Base-by-base conservation (phyloP, 2,797 vertebrate species). In the Pelodytes ibericus region DNA sequence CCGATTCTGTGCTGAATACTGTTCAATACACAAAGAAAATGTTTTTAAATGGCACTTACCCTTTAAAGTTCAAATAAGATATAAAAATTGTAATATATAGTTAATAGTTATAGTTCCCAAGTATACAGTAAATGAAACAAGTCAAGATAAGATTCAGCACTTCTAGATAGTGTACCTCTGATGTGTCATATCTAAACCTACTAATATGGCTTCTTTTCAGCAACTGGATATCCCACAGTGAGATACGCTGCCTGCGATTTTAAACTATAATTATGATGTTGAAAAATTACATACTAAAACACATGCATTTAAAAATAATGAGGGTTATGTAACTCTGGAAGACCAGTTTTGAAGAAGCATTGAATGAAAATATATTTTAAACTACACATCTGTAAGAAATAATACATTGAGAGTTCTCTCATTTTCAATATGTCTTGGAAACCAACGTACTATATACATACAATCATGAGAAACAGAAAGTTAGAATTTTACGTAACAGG, bases 101-200 rank as follows among this genome's bases (percentile, higher is more conserved):
- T 44, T 44, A 44, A 44, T 44, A 44, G 41, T 44, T 44, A 44
- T 44, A 44, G 41, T 44, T 44, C 41, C 41, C 41, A 44, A 44
- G 41, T 15, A 44, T 16, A 44, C 41, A 44, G 11, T 44, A 44
- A 44, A 44, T 44, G 41, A 16, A 15, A 44, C 10, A 44, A 44
- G 41, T 44, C 41, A 44, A 44, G 41, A 44, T 44, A 44, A 44
- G 41, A 44, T 44, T 44, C 41, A 44, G 41, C 41, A 44, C 41
- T 44, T 44, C 41, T 15, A 44, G 41, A 44, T 44, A 44, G 41
- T 44, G 10, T 13, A 10, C 41, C 8, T 44, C 13, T 3, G 18
- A 44, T 2, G 41, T 44, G 41, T 44, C 41, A 44, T 10, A 15
- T 44, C 18, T 44, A 44, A 44, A 11, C 41, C 18, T 44, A 10